These are phyloP conservation scores for Pristis pectinata DNA, from an alignment of 2,797 vertebrate species.

Conservation along the genomic window DNA sequence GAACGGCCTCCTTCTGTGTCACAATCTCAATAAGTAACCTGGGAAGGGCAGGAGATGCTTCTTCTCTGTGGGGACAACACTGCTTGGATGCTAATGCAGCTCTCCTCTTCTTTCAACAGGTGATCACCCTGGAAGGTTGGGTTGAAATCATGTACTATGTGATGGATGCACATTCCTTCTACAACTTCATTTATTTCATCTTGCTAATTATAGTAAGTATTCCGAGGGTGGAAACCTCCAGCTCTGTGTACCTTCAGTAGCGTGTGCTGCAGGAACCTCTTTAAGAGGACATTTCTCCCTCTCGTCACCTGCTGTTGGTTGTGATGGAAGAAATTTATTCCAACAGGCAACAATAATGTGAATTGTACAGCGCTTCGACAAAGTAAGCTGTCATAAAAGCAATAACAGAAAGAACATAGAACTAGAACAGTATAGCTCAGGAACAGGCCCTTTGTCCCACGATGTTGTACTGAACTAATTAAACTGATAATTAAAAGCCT, in stretches of 20 bases:
- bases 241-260: neutral
- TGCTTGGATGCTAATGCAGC: neutral
- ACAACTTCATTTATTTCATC: slow-evolving; percentile 99
- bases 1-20: too few relatives aligned
- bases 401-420: too few relatives aligned
- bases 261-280: neutral
- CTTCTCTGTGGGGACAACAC: too few relatives aligned
- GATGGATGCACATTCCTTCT: slow-evolving; percentile 98
- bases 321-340: neutral
- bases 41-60: too few relatives aligned
- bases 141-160: slow-evolving; percentile 99
- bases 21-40: too few relatives aligned
- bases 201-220: slow-evolving; percentile 93
- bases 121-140: slow-evolving; percentile 97
- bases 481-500: too few relatives aligned
- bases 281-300: neutral
- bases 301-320: neutral
- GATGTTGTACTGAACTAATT: too few relatives aligned
- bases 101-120: slow-evolving; percentile 56
- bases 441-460: too few relatives aligned
- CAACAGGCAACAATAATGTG: neutral
- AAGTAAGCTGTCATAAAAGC: neutral
- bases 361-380: neutral
- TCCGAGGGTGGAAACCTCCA: neutral
- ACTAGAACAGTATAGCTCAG: too few relatives aligned